Base-by-base conservation (phyloP, 2,888 invertebrate genomes). In the Margaritifera margaritifera region DNA sequence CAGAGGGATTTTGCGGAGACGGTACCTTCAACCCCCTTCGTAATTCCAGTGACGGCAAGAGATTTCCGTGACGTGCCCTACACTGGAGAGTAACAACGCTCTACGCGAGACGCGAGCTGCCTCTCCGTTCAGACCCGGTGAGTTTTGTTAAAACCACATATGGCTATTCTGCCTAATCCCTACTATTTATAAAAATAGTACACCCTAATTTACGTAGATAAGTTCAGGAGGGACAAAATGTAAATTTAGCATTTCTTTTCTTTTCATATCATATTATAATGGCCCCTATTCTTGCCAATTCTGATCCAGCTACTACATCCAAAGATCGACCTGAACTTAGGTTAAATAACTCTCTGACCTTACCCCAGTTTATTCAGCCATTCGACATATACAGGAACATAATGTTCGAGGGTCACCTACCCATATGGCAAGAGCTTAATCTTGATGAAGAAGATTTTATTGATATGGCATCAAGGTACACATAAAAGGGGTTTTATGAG, bases 351-450 rank as follows among this genome's bases (percentile, higher is more conserved):
- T 27, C 6, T 4, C 53, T 68, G 6, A 56, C 18, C 18, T 18
- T 72, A 2, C 51, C 59, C 0, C 59, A 68, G 24, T 65, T 68
- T 53, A 58, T 68, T 6, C 71, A 64, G 31, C 65, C 71, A 2
- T 68, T 71, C 27, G 68, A 68, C 2, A 72, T 65, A 22, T 72
- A 65, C 20, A 71, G 68, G 61, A 68, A 62, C 50, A 55, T 71
- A 19, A 57, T 68, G 68, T 64, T 62, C 54, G 15, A 50, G 20
- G 72, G 55, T n/a, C 57, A 60, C 31, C 60, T 63, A 18, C 31
- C 11, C 11, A 42, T 8, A 42, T 2, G 15, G 15, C 15, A 42
- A 15, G 15, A 15, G 42, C 42, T 42, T 42, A 15, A 15, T 11
- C 11, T 8, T 15, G 42, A 42, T 42, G 11, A 42, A n/a, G n/a